Evolutionary conservation across 2,797 vertebrate genomes (phyloP).

Genomic region (Thaleichthys pacificus): DNA sequence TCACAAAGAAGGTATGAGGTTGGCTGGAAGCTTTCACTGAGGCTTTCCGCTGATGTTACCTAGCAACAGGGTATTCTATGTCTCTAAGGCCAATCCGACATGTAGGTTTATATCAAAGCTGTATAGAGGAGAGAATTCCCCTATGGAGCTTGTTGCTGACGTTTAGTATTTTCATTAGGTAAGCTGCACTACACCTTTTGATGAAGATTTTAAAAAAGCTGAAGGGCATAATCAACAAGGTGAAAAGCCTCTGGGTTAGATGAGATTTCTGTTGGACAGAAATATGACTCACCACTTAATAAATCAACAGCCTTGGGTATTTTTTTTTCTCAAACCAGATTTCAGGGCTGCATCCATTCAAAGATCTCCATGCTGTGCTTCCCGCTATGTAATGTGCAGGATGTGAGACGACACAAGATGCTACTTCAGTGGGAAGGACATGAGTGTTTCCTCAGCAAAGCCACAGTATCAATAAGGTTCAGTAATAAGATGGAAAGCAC

Average conservation of each 20-base stretch:
- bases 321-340: not conserved
- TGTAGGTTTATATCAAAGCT: slow-evolving; percentile 33
- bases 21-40: slow-evolving; percentile 35
- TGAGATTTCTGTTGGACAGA: too few species aligned
- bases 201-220: too few species aligned
- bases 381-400: not conserved
- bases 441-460: not conserved
- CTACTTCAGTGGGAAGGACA: not conserved
- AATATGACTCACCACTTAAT: not conserved
- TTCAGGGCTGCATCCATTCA: not conserved
- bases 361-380: not conserved
- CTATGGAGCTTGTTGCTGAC: not conserved
- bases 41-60: slow-evolving; percentile 68
- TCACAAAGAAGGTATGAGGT: slow-evolving; percentile 39
- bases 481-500: not conserved
- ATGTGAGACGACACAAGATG: not conserved
- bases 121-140: slow-evolving; percentile 13
- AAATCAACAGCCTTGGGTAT: not conserved
- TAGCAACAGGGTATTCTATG: slow-evolving; percentile 74
- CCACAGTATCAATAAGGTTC: not conserved
- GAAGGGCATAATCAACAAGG: not conserved
- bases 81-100: slow-evolving; percentile 46
- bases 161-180: not conserved
- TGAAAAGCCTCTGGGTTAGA: not conserved
- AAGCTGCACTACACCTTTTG: too few species aligned